Evolutionary conservation across 2,113 vertebrate genomes (phyloP), one percentile per base, ranked within the genome.

Genomic region (Nothobranchius kuhntae): DNA sequence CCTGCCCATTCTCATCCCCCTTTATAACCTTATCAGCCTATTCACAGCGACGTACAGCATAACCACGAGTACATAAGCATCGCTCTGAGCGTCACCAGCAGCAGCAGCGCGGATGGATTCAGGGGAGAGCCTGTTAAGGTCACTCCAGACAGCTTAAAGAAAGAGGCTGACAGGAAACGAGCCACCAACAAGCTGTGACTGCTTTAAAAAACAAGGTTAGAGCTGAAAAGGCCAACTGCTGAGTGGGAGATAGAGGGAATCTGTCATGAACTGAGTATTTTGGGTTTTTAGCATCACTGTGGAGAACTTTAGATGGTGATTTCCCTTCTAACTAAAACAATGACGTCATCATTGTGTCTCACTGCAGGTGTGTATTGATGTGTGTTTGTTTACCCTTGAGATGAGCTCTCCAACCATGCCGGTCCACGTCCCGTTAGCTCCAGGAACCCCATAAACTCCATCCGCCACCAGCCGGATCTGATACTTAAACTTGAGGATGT

Each of bases 381-480:
- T 45, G 17, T 61, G 26, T 24, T 17, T 17, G 13, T 81, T 15
- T 68, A 99, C 98, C 95, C 98, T 92, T 47, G 96, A 92, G 21
- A 99, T 98, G 58, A 98, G 94, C 89, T 99, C 98, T 68, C 97
- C 98, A 1, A 98, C 96, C 97, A 99, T 98, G 65, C 97, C 98
- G 0, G 96, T 96, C 98, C 98, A 98, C 0, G 95, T 95, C 77
- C 97, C 95, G 0, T 99, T 99, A 24, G 95, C 90, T 75, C 98
- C 96, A 0, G 97, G 93, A 1, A 98, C 96, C 0, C 96, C 98
- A 0, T 98, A 99, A 17, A 96, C 87, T 0, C 96, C 95, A 0
- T 99, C 96, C 0, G 93, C 96, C 0, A 99, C 98, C 56, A 99
- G 93, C 47, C 92, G 95, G 88, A 99, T 98, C 69, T 94, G 95